A percentile compares a stretch with the other conserved stretches of the same genome.
These are phyloP conservation scores for Acanthornis magna DNA, from an alignment of 2,797 vertebrate species.

Conservation along the genomic window DNA sequence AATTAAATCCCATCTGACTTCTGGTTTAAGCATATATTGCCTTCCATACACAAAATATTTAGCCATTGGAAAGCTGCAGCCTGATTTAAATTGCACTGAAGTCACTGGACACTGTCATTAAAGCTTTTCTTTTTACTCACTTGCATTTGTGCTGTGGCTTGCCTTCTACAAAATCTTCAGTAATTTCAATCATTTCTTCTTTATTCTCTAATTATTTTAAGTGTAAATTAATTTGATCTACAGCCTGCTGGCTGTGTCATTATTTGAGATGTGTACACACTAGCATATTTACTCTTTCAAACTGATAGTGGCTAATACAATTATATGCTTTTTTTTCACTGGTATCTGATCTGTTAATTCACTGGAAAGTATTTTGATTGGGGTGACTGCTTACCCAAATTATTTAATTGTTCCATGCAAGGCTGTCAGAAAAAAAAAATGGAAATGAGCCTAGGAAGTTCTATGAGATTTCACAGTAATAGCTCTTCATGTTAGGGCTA, in stretches of 20 bases:
- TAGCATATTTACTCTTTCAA: conserved; percentile 49
- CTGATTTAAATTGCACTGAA: neutral
- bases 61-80: neutral
- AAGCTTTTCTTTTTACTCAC: neutral
- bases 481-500: neutral
- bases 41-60: neutral
- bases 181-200: neutral
- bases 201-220: conserved; percentile 47
- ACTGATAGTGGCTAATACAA: conserved; percentile 60
- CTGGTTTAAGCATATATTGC: neutral
- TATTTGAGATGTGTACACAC: conserved; percentile 14
- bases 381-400: conserved; percentile 52
- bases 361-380: conserved; percentile 66
- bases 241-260: conserved; percentile 10
- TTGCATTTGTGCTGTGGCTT: neutral
- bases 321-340: conserved; percentile 52
- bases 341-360: conserved; percentile 62
- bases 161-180: neutral
- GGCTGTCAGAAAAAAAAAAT: conserved; percentile 26
- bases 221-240: conserved; percentile 38
- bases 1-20: neutral
- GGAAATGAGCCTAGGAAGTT: conserved; percentile 18
- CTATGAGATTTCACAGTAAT: conserved; percentile 29
- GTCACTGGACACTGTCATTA: neutral
- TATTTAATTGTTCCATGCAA: conserved; percentile 46